Evolutionary conservation across 2,888 invertebrate species (phyloP), one percentile per base, ranked within the genome.

Genomic region (Oasisia sp.): DNA sequence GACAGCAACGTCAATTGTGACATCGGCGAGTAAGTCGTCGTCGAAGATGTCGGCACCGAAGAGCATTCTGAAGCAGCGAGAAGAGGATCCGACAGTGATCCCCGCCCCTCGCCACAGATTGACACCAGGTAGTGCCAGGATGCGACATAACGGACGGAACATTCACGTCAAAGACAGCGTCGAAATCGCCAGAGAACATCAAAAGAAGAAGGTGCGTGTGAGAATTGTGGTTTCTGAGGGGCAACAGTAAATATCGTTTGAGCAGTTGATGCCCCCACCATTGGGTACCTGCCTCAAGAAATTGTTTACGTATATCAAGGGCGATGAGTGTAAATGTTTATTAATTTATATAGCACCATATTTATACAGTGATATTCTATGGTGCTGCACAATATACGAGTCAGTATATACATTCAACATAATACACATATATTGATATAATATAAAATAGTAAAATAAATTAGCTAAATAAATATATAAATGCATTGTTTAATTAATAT

Each of bases 61-160:
- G 89, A 58, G 92, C 7, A 93, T 93, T 32, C 50, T 93, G 45
- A 92, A 92, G 89, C 91, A 90, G n/a, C 92, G n/a, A n/a, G 89
- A n/a, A 12, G 74, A 74, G 0, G 74, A 74, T 74, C 74, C 74
- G 27, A 74, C 74, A 0, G 74, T 74, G 74, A 74, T 74, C 74
- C 74, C 74, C 7, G 74, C 74, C 4, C 74, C 74, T 7, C 74
- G 74, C 27, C 19, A 74, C 74, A 74, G 74, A n/a, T 27, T 19
- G 74, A 27, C 74, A 74, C 74, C 74, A 14, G 74, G 74, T 14
- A n/a, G 27, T 27, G 74, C 74, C 19, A 74, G 27, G 19, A 74
- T 74, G 27, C 19, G 74, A 3, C 74, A 5, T n/a, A 74, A 74
- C 7, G 74, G 74, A 3, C 74, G 74, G 74, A 74, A 74, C 27